phyloP scores from a whole-genome alignment of 2,888 invertebrate genomes.

The Noctua janthe region DNA sequence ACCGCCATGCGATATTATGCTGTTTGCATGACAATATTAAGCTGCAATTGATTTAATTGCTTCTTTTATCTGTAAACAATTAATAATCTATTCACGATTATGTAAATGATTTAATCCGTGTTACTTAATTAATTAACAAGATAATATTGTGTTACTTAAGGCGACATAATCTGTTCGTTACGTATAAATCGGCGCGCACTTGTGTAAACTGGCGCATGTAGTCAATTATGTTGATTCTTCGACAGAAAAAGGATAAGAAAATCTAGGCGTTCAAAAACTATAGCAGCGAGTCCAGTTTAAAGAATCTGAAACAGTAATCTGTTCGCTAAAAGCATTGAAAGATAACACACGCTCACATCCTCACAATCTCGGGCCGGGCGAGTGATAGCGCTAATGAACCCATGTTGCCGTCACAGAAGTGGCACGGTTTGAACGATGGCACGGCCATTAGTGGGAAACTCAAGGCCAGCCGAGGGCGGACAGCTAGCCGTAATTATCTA shows the following conservation, averaged over 20 bases:
- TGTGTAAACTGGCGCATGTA: slow-evolving; percentile 25
- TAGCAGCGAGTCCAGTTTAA: slow-evolving; percentile 69
- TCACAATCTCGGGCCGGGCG: slow-evolving; percentile 78
- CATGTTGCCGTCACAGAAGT: slow-evolving; percentile 86
- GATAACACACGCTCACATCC: slow-evolving; percentile 83
- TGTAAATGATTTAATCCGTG: slow-evolving; percentile 62
- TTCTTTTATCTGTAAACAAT: slow-evolving; percentile 57
- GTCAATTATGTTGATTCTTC: slow-evolving; percentile 59
- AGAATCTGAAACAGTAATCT: slow-evolving; percentile 80
- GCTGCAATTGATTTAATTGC: slow-evolving; percentile 66
- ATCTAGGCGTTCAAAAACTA: slow-evolving; percentile 74
- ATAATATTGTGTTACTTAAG: slow-evolving; percentile 58
- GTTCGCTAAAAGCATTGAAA: slow-evolving; percentile 85
- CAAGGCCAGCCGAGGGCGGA: slow-evolving; percentile 84
- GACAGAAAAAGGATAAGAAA: slow-evolving; percentile 72
- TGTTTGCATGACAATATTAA: slow-evolving; percentile 68
- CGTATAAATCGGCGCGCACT: slow-evolving; percentile 37
- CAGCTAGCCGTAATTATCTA: slow-evolving; percentile 85
- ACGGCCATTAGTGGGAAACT: slow-evolving; percentile 81
- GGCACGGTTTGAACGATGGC: slow-evolving; percentile 84
- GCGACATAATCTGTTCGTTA: slow-evolving; percentile 45
- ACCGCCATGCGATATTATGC: slow-evolving; percentile 59
- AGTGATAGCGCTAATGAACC: slow-evolving; percentile 89
- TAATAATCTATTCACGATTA: slow-evolving; percentile 64
- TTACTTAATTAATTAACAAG: slow-evolving; percentile 64